Evolutionary conservation across 1,140 invertebrate species (phyloP).

Genomic region (Pantala flavescens): DNA sequence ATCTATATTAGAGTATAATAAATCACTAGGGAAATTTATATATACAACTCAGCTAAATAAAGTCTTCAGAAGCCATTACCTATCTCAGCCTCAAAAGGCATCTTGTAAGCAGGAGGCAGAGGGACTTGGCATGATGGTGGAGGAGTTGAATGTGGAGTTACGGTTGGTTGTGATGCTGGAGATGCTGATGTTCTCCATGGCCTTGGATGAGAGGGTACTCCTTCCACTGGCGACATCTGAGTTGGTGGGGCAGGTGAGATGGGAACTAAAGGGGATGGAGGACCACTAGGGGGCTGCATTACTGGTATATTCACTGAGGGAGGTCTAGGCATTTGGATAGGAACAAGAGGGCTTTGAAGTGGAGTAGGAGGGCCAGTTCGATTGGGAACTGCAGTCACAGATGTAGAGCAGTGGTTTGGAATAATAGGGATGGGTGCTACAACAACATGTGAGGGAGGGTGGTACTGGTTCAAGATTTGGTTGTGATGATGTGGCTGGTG

Average conservation of each 20-base stretch:
- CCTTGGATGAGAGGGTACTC: neutral
- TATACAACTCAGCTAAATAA: no score
- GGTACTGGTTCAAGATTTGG: neutral
- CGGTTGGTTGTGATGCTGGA: neutral
- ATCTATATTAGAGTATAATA: no score
- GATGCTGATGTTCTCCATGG: neutral
- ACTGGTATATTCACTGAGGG: neutral
- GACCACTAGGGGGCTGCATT: neutral
- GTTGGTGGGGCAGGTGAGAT: neutral
- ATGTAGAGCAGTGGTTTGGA: neutral
- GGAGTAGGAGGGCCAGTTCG: neutral
- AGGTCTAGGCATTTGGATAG: neutral
- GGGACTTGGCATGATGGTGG: neutral
- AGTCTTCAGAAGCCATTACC: conserved; percentile 33
- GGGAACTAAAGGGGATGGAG: neutral
- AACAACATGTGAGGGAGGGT: neutral
- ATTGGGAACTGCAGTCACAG: neutral
- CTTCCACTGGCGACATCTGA: neutral
- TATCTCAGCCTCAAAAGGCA: conserved; percentile 74
- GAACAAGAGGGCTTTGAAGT: neutral
- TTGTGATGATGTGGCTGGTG: neutral
- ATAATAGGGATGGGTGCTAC: neutral
- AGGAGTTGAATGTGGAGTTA: neutral
- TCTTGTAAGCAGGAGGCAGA: conserved; percentile 55
- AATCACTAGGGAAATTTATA: no score